Base-by-base conservation (phyloP, 2,113 vertebrate species). In the Hystrix brachyura region DNA sequence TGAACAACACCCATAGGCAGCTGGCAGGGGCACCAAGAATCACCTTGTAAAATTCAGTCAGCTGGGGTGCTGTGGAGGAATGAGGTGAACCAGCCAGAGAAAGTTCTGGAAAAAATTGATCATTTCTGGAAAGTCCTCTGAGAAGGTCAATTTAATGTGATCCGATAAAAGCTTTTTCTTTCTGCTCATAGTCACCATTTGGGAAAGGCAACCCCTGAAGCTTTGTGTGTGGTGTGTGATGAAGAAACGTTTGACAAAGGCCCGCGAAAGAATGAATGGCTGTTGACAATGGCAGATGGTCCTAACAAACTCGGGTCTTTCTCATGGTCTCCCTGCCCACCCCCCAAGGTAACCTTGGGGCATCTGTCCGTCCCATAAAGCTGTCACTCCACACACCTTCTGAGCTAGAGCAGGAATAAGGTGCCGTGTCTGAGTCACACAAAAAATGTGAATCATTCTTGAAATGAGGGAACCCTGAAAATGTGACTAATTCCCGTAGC, bases 391-490 rank as follows among this genome's bases (percentile, higher is more conserved):
- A 25, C 51, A 76, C 43, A 91, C 76, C 64, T 95, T 43, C 48
- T 91, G 96, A 95, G 72, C 21, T 87, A 94, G 72, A 97, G 55
- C 81, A 85, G 90, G 94, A 95, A 90, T 90, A 51, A 87, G 82
- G 53, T 67, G 91, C 34, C 67, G 32, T 69, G 46, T 97, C 79
- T 97, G 90, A 96, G 92, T 97, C 92, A 96, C 92, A 78, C 25
- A 59, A 86, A 94, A 91, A 79, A 57, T 87, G 71, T 96, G 91
- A 95, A 62, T 83, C 94, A 87, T 92, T 97, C 97, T 98, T 96
- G 95, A 97, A 96, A 97, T 95, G 97, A 97, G 46, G 94, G 81
- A 94, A 76, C 34, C 81, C 87, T 95, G 90, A 96, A 91, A 96
- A 92, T 48, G 21, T 97, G 97, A 98, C 90, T 98, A 53, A 97